Evolutionary conservation across 2,113 vertebrate species (phyloP).

Genomic region (Saimiri boliviensis): DNA sequence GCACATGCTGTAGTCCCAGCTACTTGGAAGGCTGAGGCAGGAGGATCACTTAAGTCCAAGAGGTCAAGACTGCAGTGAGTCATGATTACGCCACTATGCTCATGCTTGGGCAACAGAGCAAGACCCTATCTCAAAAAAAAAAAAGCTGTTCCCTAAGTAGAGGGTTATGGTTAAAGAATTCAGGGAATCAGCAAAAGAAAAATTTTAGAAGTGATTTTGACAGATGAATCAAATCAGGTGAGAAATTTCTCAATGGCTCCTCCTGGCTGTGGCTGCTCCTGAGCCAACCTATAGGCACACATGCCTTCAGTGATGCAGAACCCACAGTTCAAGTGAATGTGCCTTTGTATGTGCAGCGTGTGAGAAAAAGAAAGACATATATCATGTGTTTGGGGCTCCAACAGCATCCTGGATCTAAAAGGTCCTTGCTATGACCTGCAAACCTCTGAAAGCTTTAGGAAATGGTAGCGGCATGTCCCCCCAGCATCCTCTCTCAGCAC

Average conservation of each 20-base stretch:
- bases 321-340: not conserved
- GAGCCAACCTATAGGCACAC: not conserved
- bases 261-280: not conserved
- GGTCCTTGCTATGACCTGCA: not conserved
- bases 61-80: too few species aligned
- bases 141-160: not conserved
- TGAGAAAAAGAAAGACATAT: not conserved
- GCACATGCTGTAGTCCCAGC: too few species aligned
- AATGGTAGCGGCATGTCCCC: not conserved
- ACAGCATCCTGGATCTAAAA: not conserved
- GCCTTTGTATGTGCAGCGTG: rapidly evolving
- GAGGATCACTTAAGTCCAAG: too few species aligned
- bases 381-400: not conserved
- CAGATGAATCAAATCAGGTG: not conserved
- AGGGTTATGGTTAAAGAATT: not conserved
- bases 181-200: slow-evolving; percentile 29
- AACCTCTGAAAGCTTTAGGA: not conserved
- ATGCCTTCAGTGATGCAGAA: not conserved
- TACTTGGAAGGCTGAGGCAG: too few species aligned
- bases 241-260: not conserved
- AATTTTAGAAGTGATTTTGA: slow-evolving; percentile 14
- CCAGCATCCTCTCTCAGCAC: not conserved
- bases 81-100: too few species aligned
- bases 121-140: too few species aligned
- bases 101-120: too few species aligned